phyloP scores from a whole-genome alignment of 2,797 vertebrate species.

The Pantherophis alleghaniensis region DNA sequence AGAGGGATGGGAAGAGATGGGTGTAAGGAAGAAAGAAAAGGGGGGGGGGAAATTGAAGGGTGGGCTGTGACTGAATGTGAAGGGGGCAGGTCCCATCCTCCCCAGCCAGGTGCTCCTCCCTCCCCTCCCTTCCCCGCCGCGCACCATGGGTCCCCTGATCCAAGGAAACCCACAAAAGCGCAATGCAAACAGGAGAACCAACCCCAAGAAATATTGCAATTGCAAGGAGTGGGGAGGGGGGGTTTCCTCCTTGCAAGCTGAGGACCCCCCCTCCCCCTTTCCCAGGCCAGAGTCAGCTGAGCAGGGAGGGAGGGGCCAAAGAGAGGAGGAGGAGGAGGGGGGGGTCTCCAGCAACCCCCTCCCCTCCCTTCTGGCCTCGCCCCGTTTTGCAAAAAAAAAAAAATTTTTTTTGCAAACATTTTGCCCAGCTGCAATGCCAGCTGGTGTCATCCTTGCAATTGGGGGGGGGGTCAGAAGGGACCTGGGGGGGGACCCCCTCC shows the following conservation, averaged over 20 bases:
- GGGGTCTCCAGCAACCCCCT: background rate
- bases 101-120: background rate
- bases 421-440: background rate
- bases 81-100: background rate
- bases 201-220: background rate
- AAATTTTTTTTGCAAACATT: no score
- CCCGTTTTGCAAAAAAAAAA: background rate
- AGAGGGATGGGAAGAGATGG: no score
- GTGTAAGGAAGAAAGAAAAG: no score
- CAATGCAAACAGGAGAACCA: background rate
- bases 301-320: background rate
- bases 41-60: no score
- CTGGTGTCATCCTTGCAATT: background rate
- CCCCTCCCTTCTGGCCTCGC: background rate
- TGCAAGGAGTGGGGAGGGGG: accelerated
- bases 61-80: accelerated
- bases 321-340: no score
- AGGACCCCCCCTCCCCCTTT: background rate
- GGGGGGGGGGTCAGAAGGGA: no score
- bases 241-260: background rate
- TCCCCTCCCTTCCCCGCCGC: background rate
- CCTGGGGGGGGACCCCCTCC: background rate
- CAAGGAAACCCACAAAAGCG: background rate
- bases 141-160: background rate
- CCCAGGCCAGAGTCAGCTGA: no score